A percentile compares a stretch with the other conserved stretches of the same genome.
Evolutionary conservation across 2,888 invertebrate species (phyloP).

Genomic region (Drepanosiphum platanoidis): DNA sequence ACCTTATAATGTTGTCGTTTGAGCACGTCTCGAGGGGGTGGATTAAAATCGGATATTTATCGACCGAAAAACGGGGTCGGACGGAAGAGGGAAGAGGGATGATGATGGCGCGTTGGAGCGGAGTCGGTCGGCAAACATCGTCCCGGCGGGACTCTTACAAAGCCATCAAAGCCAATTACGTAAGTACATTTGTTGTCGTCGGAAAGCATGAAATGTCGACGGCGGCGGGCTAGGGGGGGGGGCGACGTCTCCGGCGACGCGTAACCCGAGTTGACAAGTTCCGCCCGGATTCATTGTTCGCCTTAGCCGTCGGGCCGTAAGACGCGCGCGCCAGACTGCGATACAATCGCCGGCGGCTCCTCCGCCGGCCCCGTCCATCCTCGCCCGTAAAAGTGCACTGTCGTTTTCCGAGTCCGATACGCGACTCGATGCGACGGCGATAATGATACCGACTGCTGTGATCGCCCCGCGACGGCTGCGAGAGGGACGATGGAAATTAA

Average conservation of each 20-base stretch:
- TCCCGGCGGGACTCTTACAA: slow-evolving; percentile 32
- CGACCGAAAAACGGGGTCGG: not conserved
- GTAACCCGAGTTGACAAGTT: slow-evolving; percentile 58
- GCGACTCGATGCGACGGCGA: not conserved
- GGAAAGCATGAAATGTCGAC: slow-evolving; percentile 16
- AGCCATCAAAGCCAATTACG: slow-evolving; percentile 59
- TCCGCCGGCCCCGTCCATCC: not conserved
- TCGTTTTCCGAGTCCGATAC: slow-evolving; percentile 36
- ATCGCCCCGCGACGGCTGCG: not conserved
- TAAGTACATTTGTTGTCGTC: slow-evolving; percentile 37
- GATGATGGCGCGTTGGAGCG: not conserved
- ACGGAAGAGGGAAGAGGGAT: not conserved
- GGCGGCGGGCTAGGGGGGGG: not conserved
- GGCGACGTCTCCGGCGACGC: not conserved
- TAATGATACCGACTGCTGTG: not conserved
- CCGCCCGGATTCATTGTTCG: slow-evolving; percentile 45
- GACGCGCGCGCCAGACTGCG: not conserved
- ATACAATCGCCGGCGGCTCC: not conserved
- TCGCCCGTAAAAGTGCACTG: not conserved
- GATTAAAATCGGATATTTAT: slow-evolving; percentile 34
- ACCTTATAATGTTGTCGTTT: not conserved
- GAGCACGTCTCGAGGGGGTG: not conserved
- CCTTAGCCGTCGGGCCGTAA: not conserved
- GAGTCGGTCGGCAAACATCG: not conserved
- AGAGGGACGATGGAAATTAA: not conserved